Evolutionary conservation across 2,888 invertebrate genomes (phyloP).

Genomic region (Cryptus viduatorius): DNA sequence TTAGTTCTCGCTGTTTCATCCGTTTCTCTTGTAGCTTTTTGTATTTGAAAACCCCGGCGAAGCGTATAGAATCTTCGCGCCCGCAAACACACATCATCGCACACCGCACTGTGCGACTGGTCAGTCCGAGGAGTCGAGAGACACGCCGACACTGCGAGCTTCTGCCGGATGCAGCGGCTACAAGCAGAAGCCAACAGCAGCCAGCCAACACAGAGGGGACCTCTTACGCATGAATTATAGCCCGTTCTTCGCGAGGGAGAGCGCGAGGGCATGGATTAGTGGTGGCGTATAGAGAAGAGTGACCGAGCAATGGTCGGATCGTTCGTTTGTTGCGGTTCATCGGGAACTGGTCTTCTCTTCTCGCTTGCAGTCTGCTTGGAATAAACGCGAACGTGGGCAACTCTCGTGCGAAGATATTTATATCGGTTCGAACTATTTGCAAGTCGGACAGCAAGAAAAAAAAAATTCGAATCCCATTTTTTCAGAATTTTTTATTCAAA

Average conservation of each 20-base stretch:
- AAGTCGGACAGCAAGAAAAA: no score
- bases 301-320: slow-evolving; percentile 43
- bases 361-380: slow-evolving; percentile 39
- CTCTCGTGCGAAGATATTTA: neutral
- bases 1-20: slow-evolving; percentile 72
- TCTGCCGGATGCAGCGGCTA: slow-evolving; percentile 48
- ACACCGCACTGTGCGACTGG: slow-evolving; percentile 15
- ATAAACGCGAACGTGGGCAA: neutral
- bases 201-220: slow-evolving; percentile 39
- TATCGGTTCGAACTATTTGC: neutral
- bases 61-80: slow-evolving; percentile 25
- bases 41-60: slow-evolving; percentile 26
- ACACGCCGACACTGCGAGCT: slow-evolving; percentile 17
- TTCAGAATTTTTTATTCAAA: no score
- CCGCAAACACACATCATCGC: slow-evolving; percentile 27
- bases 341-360: neutral
- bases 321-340: slow-evolving; percentile 39
- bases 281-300: slow-evolving; percentile 36
- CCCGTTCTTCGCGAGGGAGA: slow-evolving; percentile 72
- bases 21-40: slow-evolving; percentile 68
- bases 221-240: slow-evolving; percentile 74
- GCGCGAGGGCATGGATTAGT: slow-evolving; percentile 65
- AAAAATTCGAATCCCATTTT: no score
- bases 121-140: slow-evolving; percentile 13
- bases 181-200: slow-evolving; percentile 52